phyloP scores from a whole-genome alignment of 2,888 invertebrate genomes.

The Eristalinus sepulchralis region DNA sequence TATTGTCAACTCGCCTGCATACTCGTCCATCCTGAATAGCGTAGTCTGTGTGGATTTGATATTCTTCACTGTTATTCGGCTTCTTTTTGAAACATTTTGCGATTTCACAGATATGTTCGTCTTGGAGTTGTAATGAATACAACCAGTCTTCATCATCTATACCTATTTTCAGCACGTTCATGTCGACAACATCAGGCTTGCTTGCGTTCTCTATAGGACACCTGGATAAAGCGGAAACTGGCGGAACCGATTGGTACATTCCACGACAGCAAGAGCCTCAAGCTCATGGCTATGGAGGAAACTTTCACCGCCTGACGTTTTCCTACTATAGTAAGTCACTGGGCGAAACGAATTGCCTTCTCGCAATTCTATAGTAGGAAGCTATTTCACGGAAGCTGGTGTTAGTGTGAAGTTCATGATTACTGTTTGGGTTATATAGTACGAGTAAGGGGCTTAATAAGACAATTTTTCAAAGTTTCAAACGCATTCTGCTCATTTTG shows the following conservation, averaged over 20 bases:
- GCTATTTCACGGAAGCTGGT: slow-evolving; percentile 25
- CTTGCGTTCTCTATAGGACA: not conserved
- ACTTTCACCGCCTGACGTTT: slow-evolving; percentile 24
- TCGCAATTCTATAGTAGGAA: slow-evolving; percentile 1
- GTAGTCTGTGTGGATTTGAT: slow-evolving; percentile 4
- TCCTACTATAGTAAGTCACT: slow-evolving; percentile 48
- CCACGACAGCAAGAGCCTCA: slow-evolving; percentile 37
- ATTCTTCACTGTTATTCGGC: not conserved
- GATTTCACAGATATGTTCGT: slow-evolving; percentile 1
- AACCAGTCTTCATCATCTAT: slow-evolving; percentile 37
- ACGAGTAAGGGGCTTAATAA: slow-evolving; percentile 1
- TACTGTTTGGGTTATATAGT: slow-evolving; percentile 7
- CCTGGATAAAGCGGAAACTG: slow-evolving; percentile 34
- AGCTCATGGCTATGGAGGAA: slow-evolving; percentile 43
- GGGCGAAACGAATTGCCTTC: slow-evolving; percentile 9
- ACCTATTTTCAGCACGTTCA: slow-evolving; percentile 28
- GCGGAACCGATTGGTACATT: slow-evolving; percentile 30
- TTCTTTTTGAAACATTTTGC: not conserved
- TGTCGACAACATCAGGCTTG: slow-evolving; percentile 10
- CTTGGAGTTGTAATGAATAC: slow-evolving; percentile 25
- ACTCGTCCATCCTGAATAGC: not conserved
- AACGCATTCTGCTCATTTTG: not conserved
- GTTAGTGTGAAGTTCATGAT: slow-evolving; percentile 45
- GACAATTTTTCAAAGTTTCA: slow-evolving; percentile 1
- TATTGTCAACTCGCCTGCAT: slow-evolving; percentile 7